Conservation (phyloP, 2,113 vertebrate species). For the Chloebia gouldiae region DNA sequence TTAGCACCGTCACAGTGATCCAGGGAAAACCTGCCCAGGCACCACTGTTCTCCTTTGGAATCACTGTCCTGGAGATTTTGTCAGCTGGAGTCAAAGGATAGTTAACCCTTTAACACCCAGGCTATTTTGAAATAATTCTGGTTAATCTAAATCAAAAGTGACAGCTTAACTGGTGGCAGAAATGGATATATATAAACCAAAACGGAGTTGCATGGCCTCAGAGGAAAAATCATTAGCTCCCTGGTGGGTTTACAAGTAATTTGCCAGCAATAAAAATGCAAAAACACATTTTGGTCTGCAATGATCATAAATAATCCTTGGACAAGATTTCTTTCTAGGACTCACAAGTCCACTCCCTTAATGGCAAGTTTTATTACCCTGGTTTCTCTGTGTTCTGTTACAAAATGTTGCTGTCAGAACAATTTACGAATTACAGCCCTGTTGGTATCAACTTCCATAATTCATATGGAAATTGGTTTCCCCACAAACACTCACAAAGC, state of each 20-base stretch:
- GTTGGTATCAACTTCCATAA: neutral
- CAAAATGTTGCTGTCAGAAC: conserved; percentile 17
- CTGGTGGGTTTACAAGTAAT: conserved; percentile 49
- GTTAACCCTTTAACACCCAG: neutral
- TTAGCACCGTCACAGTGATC: neutral
- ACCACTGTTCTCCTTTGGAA: neutral
- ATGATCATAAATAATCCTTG: conserved; percentile 57
- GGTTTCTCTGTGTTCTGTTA: conserved; percentile 16
- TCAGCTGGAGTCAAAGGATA: neutral
- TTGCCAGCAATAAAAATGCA: conserved; percentile 62
- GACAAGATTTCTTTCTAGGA: conserved; percentile 38
- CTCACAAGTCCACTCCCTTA: conserved; percentile 14
- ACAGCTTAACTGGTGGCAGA: neutral
- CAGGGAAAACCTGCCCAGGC: neutral
- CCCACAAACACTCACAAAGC: neutral
- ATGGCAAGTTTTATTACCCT: conserved; percentile 18
- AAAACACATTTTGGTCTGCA: conserved; percentile 38
- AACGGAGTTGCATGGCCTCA: neutral
- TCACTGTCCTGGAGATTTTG: neutral
- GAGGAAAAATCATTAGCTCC: conserved; percentile 41
- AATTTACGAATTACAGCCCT: neutral
- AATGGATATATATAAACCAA: neutral
- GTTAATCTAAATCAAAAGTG: conserved; percentile 25
- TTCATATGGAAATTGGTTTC: conserved; percentile 4
- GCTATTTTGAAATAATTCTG: neutral